phyloP scores from a whole-genome alignment of 2,888 invertebrate genomes.

The Serrognathus titanus region DNA sequence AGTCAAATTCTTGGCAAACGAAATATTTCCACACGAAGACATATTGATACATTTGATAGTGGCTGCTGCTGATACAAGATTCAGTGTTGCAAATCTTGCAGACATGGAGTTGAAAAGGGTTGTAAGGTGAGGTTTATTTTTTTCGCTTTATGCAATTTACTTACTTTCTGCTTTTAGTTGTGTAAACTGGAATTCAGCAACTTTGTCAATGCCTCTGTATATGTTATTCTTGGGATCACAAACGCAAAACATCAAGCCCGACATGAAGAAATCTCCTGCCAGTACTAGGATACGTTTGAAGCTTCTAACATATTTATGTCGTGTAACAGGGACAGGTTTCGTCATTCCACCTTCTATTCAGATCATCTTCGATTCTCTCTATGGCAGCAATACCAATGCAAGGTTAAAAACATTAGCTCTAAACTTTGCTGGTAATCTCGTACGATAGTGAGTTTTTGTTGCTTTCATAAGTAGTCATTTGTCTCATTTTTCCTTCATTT shows the following conservation, averaged over 20 bases:
- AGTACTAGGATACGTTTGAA: constrained; percentile 82
- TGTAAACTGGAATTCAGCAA: constrained; percentile 73
- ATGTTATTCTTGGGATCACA: constrained; percentile 73
- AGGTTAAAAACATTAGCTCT: constrained; percentile 78
- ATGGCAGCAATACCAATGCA: constrained; percentile 77
- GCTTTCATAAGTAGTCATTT: neutral
- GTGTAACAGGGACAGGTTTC: constrained; percentile 66
- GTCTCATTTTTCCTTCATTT: constrained; percentile 21
- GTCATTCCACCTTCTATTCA: constrained; percentile 79
- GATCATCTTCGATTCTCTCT: constrained; percentile 83
- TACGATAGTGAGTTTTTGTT: constrained; percentile 65
- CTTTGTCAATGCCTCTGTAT: constrained; percentile 73
- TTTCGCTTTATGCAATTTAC: constrained; percentile 8
- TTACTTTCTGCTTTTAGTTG: constrained; percentile 50
- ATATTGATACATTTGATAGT: constrained; percentile 75
- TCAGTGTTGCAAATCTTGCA: constrained; percentile 83
- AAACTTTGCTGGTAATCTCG: constrained; percentile 76
- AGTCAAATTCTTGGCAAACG: constrained; percentile 77
- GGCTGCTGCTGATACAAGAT: constrained; percentile 85
- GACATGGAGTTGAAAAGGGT: constrained; percentile 81
- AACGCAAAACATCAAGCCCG: constrained; percentile 54
- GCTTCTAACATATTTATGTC: constrained; percentile 77
- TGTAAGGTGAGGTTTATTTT: constrained; percentile 53
- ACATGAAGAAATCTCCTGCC: constrained; percentile 73
- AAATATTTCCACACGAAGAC: constrained; percentile 71